Evolutionary conservation across 92 coral and sea anemone genomes (phyloP), one percentile per base, ranked within the genome.

Genomic region (Nematostella vectensis): DNA sequence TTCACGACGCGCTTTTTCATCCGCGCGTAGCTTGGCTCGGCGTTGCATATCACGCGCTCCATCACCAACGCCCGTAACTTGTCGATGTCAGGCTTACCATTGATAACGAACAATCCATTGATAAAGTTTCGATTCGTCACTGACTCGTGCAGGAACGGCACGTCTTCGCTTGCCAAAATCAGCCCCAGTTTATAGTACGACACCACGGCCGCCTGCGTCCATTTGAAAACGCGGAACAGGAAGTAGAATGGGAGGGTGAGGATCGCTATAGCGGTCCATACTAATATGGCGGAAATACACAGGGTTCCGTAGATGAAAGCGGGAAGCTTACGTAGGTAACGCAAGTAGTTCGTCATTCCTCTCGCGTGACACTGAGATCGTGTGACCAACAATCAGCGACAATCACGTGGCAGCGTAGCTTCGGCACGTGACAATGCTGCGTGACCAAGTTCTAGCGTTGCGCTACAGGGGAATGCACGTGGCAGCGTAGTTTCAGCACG

Each of bases 121-220:
- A 89, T 81, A 47, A 70, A 85, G 62, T 85, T 85, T 8, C 91
- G 80, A 54, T 79, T 73, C 63, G 70, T 69, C 47, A 81, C 95
- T 1, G 78, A 73, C 58, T 86, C 95, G 64, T 81, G 97, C 10
- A 83, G 70, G 48, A 89, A 89, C 2, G 97, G 97, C 0, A 89
- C 95, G 49, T 89, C 97, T 26, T 72, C 67, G 62, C 85, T 74
- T 1, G 95, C 86, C 36, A 89, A 37, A 21, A 89, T 48, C 21
- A 65, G 58, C 18, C 97, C 97, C 36, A 89, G 69, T 29, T 67
- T 71, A 72, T 77, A 72, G 28, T 85, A 81, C 11, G 81, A 56
- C 26, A 89, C 81, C 21, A 80, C 68, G 1, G 77, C 61, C 8
- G 74, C 87, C 59, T 83, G 84, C 21, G 75, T 66, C 75, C 85